phyloP scores from a whole-genome alignment of 2,113 vertebrate species.

The Alosa alosa region DNA sequence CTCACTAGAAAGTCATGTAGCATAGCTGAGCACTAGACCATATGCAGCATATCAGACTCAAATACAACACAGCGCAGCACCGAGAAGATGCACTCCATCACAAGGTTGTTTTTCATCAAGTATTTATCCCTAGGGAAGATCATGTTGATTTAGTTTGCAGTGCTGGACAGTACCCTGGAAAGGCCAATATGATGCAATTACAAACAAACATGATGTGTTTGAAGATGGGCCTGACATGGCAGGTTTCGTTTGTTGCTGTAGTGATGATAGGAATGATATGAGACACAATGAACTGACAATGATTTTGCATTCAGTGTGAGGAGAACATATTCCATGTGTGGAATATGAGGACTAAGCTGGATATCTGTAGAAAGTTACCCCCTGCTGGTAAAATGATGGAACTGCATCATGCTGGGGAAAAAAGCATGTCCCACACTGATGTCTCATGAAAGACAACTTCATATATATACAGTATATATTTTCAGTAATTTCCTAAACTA shows the following conservation, averaged over 20 bases:
- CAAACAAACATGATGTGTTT: neutral
- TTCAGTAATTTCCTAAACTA: too few species aligned
- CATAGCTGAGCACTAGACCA: neutral
- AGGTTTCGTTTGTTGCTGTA: neutral
- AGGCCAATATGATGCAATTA: neutral
- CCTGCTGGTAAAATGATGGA: too few species aligned
- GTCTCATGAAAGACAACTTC: too few species aligned
- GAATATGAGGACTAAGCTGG: too few species aligned
- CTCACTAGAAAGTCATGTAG: constrained; percentile 2
- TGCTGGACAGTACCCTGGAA: neutral
- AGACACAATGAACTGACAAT: neutral
- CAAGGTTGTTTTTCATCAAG: neutral
- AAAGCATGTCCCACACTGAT: too few species aligned
- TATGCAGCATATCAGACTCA: neutral
- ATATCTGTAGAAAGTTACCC: too few species aligned
- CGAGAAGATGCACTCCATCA: neutral
- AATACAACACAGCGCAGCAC: too few species aligned
- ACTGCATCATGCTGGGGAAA: too few species aligned
- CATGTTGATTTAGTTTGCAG: neutral
- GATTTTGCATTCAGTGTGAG: neutral
- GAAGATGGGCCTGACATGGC: neutral
- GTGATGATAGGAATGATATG: neutral
- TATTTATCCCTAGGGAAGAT: neutral
- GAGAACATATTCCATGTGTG: too few species aligned
- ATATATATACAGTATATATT: too few species aligned